phyloP scores from a whole-genome alignment of 2,888 invertebrate genomes.

The Dioctria rufipes region DNA sequence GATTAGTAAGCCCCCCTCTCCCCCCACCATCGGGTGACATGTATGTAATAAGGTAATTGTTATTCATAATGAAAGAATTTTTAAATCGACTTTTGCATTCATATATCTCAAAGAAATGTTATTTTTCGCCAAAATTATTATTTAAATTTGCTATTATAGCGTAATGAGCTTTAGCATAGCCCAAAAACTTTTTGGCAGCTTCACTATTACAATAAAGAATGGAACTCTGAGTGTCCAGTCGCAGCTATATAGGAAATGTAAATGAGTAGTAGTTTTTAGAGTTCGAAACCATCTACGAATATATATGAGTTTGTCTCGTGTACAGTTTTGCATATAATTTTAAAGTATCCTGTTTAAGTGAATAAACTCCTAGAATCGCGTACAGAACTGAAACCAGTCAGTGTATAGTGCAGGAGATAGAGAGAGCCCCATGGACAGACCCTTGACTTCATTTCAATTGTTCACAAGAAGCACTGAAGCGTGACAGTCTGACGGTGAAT shows the following conservation, averaged over 20 bases:
- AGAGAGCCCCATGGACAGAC: slow-evolving; percentile 29
- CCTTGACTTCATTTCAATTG: slow-evolving; percentile 50
- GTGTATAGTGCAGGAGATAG: background rate
- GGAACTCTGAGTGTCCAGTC: slow-evolving; percentile 16
- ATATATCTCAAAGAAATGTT: background rate
- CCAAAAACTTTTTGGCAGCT: slow-evolving; percentile 8
- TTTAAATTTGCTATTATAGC: slow-evolving; percentile 38
- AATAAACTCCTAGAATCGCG: background rate
- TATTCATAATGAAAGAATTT: background rate
- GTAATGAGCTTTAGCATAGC: slow-evolving; percentile 12
- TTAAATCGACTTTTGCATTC: background rate
- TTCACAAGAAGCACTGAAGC: slow-evolving; percentile 35
- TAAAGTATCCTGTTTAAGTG: slow-evolving; percentile 42
- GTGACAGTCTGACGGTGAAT: slow-evolving; percentile 46
- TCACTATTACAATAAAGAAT: slow-evolving; percentile 3
- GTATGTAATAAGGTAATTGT: slow-evolving; percentile 4
- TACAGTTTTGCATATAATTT: slow-evolving; percentile 49
- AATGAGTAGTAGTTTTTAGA: background rate
- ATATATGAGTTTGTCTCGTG: background rate
- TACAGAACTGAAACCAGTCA: background rate
- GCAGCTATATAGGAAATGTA: background rate
- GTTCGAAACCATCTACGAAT: slow-evolving; percentile 12
- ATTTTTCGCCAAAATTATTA: slow-evolving; percentile 27
- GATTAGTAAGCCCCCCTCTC: no score
- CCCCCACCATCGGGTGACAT: no score